Evolutionary conservation across 2,888 invertebrate genomes (phyloP).

Genomic region (Vannuccia rotundouncinata): DNA sequence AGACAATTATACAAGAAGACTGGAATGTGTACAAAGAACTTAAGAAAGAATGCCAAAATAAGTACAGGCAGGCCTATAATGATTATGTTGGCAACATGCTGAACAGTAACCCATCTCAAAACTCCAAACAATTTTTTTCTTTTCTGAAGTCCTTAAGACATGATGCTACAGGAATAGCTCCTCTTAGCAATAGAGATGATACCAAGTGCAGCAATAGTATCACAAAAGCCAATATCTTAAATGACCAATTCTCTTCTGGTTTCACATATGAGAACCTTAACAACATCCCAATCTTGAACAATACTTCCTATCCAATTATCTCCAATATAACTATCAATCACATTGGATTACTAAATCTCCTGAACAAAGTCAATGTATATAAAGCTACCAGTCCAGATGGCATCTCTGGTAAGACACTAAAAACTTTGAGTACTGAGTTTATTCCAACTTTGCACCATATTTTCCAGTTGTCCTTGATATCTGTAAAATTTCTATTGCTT

Average conservation of each 20-base stretch:
- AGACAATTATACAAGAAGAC: neutral
- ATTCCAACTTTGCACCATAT: neutral
- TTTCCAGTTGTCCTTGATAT: neutral
- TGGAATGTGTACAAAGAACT: neutral
- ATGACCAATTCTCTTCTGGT: constrained; percentile 19
- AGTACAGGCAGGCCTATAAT: neutral
- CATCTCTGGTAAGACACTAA: constrained; percentile 24
- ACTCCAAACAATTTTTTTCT: neutral
- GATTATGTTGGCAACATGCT: neutral
- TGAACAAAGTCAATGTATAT: constrained; percentile 3
- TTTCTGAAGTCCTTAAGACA: constrained; percentile 9
- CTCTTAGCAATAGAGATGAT: neutral
- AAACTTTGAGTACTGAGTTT: constrained; percentile 11
- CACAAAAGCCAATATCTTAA: constrained; percentile 6
- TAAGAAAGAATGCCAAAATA: neutral
- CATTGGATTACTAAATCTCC: constrained; percentile 15
- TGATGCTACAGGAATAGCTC: constrained; percentile 5
- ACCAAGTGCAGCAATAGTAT: neutral
- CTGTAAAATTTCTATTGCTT: constrained; percentile 24
- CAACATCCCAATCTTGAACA: neutral
- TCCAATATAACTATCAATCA: neutral
- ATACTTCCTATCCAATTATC: neutral
- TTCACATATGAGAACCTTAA: neutral
- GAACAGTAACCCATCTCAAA: neutral
- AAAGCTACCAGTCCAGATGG: neutral